Evolutionary conservation across 2,797 vertebrate species (phyloP), one percentile per base, ranked within the genome.

Genomic region (Chrosomus eos): DNA sequence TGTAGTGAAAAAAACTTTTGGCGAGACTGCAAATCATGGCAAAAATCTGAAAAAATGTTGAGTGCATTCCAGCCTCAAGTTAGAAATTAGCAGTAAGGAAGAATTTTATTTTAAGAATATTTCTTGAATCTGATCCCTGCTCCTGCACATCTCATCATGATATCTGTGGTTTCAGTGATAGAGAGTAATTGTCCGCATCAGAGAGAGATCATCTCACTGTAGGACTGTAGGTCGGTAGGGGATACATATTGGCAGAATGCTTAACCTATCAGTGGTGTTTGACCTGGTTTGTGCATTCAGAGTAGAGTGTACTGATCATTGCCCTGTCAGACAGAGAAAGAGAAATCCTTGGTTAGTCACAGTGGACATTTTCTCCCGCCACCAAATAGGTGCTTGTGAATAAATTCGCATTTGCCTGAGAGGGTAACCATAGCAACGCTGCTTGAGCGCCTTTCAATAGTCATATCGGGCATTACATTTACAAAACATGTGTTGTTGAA

Each of bases 171-270:
- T 76, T 82, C 67, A 38, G 66, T 80, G 60, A 81, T 71, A 38
- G 66, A 74, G 83, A 70, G 85, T 75, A 80, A 85, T 87, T 70
- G 72, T 64, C 83, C 76, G 21, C 33, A 70, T 85, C 83, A 86
- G 68, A 78, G 70, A 66, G 48, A 60, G 36, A 81, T 85, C 77
- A 75, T 55, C 82, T 62, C 60, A 68, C 71, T 38, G 60, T 72
- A 80, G 58, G 60, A n/a, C 70, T 48, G 77, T 58, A 68, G 66
- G 33, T 28, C 11, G 19, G 60, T 48, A 83, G 72, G 82, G 77
- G 62, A 85, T 88, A 74, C 75, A 75, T 81, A 85, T 60, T 71
- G 80, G 48, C 31, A 66, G 71, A 76, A 64, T 80, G 55, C 62
- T 66, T 79, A 80, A 75, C 77, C 73, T 43, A 83, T 88, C 83